Percentiles rank a stretch among this genome's conserved stretches.
These are phyloP conservation scores for Seira ritae DNA, from an alignment of 2,888 invertebrate species.

Conservation along the genomic window DNA sequence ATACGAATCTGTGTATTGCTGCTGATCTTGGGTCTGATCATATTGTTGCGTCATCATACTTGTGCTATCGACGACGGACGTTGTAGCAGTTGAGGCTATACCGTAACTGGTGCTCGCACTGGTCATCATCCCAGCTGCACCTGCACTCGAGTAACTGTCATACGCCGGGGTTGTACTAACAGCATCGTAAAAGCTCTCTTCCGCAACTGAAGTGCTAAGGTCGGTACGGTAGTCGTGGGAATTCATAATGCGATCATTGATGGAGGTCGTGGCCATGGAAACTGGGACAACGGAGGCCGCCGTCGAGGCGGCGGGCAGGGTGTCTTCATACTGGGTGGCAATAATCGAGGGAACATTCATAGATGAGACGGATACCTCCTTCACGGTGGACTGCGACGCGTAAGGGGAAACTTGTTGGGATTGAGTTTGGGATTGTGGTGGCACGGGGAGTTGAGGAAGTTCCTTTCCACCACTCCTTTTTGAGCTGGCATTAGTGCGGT, in stretches of 20 bases:
- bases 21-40: conserved; percentile 18
- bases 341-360: conserved; percentile 64
- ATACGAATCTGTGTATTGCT: conserved; percentile 66
- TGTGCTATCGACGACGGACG: conserved; percentile 52
- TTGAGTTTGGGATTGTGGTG: conserved; percentile 41
- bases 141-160: conserved; percentile 44
- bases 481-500: conserved; percentile 56
- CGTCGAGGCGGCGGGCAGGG: conserved; percentile 20
- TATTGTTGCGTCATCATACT: conserved; percentile 22
- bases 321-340: conserved; percentile 56
- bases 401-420: conserved; percentile 65
- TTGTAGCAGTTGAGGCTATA: conserved; percentile 38
- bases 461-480: conserved; percentile 64
- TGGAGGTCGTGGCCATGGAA: conserved; percentile 33
- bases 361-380: conserved; percentile 65
- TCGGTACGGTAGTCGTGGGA: conserved; percentile 48
- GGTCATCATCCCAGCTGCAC: conserved; percentile 19
- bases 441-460: conserved; percentile 65
- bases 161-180: conserved; percentile 46
- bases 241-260: conserved; percentile 36
- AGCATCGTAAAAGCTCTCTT: conserved; percentile 65
- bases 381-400: conserved; percentile 68
- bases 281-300: conserved; percentile 9
- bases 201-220: conserved; percentile 55
- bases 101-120: conserved; percentile 28